Percentiles rank a stretch among this genome's conserved stretches.
phyloP scores from a whole-genome alignment of 2,113 vertebrate species.

The Thunnus maccoyii region DNA sequence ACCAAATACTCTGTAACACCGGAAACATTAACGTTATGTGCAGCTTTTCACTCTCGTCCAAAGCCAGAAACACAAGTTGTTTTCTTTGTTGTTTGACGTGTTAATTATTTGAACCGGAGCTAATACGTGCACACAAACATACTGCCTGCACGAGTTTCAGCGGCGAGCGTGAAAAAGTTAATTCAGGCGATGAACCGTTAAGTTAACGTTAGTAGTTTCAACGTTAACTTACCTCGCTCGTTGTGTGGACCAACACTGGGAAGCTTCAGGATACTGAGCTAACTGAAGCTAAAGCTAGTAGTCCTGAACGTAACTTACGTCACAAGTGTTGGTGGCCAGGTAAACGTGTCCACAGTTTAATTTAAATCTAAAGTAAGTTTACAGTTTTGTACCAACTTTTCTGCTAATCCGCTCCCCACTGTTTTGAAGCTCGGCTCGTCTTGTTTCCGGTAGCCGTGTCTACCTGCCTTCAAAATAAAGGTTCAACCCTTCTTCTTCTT shows the following conservation, averaged over 20 bases:
- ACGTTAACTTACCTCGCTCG: background rate
- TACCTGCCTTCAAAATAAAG: slow-evolving; percentile 68
- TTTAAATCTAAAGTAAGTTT: background rate
- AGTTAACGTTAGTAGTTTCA: too few relatives aligned
- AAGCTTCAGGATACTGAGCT: background rate
- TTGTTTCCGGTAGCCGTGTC: slow-evolving; percentile 5
- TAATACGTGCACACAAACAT: background rate
- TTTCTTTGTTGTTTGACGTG: background rate
- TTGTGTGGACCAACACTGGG: background rate
- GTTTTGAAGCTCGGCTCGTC: slow-evolving; percentile 16
- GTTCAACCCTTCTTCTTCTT: background rate
- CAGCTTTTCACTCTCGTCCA: background rate
- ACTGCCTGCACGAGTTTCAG: background rate
- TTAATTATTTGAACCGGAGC: rapidly evolving
- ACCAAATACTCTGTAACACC: background rate
- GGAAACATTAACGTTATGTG: background rate
- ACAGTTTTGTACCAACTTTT: background rate
- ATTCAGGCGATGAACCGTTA: too few relatives aligned
- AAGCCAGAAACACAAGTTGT: rapidly evolving
- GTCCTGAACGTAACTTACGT: background rate
- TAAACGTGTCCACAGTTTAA: background rate
- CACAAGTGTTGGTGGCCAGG: background rate
- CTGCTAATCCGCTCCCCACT: background rate
- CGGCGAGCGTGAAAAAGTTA: background rate
- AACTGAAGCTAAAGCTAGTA: background rate